Evolutionary conservation across 2,888 invertebrate species (phyloP).

Genomic region (Cephus sareptanus): DNA sequence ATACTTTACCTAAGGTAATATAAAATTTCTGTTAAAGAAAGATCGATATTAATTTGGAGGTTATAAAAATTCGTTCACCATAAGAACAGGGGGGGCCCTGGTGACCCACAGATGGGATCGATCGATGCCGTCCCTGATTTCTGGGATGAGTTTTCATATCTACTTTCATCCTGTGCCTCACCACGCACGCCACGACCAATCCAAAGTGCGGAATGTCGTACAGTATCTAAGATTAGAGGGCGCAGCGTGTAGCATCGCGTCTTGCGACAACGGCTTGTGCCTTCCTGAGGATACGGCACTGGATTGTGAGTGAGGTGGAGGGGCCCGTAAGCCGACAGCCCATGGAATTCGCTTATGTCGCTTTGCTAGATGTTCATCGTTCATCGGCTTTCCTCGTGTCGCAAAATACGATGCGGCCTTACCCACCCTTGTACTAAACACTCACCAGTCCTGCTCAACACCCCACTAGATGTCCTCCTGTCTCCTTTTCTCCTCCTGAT

Average conservation of each 20-base stretch:
- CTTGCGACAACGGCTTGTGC: constrained; percentile 32
- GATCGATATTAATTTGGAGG: neutral
- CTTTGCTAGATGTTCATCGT: constrained; percentile 28
- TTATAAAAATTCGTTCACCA: neutral
- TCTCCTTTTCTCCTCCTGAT: constrained; percentile 27
- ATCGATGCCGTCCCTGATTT: constrained; percentile 38
- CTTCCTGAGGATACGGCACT: neutral
- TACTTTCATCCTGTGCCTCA: constrained; percentile 38
- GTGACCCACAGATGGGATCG: neutral
- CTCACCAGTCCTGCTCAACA: constrained; percentile 5
- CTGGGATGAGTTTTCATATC: constrained; percentile 36
- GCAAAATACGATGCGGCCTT: constrained; percentile 44
- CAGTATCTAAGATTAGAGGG: constrained; percentile 47
- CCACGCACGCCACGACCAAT: constrained; percentile 37
- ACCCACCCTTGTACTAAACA: constrained; percentile 19
- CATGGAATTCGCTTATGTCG: neutral
- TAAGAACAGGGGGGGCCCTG: neutral
- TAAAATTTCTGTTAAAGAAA: neutral
- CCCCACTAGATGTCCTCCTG: constrained; percentile 13
- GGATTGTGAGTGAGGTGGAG: neutral
- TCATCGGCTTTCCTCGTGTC: constrained; percentile 36
- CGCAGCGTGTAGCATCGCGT: constrained; percentile 28
- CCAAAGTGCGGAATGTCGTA: constrained; percentile 39
- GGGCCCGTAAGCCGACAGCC: neutral
- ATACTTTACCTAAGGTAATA: neutral